These are phyloP conservation scores for Cantharis rufa DNA, from an alignment of 2,888 invertebrate species.

Conservation along the genomic window DNA sequence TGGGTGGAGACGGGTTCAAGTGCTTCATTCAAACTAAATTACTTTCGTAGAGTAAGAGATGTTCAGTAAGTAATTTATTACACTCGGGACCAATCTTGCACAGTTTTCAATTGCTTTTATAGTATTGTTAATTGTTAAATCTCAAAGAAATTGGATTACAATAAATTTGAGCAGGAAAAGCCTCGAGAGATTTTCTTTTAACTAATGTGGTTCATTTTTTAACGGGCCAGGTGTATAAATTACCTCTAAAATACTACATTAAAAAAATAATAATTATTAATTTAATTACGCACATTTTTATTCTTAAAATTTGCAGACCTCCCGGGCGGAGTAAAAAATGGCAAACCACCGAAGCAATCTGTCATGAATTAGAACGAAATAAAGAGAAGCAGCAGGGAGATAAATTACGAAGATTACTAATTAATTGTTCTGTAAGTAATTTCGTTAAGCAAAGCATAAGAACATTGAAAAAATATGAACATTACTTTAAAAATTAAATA, in stretches of 20 bases:
- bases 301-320: neutral
- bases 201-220: neutral
- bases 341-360: too few relatives aligned
- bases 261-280: neutral
- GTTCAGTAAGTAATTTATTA: neutral
- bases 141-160: neutral
- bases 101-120: neutral
- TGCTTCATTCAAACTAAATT: constrained; percentile 4
- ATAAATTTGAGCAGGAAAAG: neutral
- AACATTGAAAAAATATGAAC: too few relatives aligned
- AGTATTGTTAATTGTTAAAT: neutral
- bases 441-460: neutral
- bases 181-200: neutral
- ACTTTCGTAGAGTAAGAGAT: neutral
- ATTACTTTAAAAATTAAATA: too few relatives aligned
- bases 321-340: too few relatives aligned
- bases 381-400: too few relatives aligned
- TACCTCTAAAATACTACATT: neutral
- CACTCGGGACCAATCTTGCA: neutral
- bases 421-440: neutral
- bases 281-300: neutral
- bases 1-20: constrained; percentile 2
- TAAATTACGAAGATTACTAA: neutral
- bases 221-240: neutral
- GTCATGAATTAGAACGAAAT: too few relatives aligned